Evolutionary conservation across 2,888 invertebrate species (phyloP).

Genomic region (Sericinus montela): DNA sequence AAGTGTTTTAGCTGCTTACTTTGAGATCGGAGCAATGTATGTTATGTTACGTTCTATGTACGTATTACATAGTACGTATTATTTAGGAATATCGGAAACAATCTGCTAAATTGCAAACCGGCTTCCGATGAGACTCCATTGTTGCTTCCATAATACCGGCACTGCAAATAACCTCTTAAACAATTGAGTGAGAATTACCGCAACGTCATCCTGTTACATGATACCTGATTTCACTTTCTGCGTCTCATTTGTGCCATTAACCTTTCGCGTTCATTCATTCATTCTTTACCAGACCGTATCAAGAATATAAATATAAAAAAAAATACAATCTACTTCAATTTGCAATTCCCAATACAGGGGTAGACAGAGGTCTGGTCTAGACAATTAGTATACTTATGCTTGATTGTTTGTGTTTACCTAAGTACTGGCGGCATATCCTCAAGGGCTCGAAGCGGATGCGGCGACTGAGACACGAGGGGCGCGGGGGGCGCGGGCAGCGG

Average conservation of each 20-base stretch:
- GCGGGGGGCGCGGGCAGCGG: slow-evolving; percentile 75
- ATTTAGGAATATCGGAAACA: too few species aligned
- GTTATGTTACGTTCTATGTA: too few species aligned
- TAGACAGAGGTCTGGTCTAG: too few species aligned
- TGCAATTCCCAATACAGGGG: too few species aligned
- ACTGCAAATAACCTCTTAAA: background rate
- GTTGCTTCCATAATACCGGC: background rate
- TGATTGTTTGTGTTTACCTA: slow-evolving; percentile 38
- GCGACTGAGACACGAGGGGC: slow-evolving; percentile 36
- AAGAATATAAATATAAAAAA: too few species aligned
- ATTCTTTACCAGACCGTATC: background rate
- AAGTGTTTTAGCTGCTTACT: too few species aligned
- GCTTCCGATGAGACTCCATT: background rate
- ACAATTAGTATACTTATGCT: too few species aligned
- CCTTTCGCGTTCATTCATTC: slow-evolving; percentile 20
- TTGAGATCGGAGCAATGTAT: too few species aligned
- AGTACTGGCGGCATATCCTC: slow-evolving; percentile 64
- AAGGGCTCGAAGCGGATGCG: slow-evolving; percentile 75
- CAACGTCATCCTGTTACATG: slow-evolving; percentile 5
- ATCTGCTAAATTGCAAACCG: too few species aligned
- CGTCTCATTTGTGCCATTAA: background rate
- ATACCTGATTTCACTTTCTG: slow-evolving; percentile 8
- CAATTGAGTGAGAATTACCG: background rate
- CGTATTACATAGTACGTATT: too few species aligned
- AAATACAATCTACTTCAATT: too few species aligned